phyloP scores from a whole-genome alignment of 2,888 invertebrate genomes.

The Hylaea fasciaria region DNA sequence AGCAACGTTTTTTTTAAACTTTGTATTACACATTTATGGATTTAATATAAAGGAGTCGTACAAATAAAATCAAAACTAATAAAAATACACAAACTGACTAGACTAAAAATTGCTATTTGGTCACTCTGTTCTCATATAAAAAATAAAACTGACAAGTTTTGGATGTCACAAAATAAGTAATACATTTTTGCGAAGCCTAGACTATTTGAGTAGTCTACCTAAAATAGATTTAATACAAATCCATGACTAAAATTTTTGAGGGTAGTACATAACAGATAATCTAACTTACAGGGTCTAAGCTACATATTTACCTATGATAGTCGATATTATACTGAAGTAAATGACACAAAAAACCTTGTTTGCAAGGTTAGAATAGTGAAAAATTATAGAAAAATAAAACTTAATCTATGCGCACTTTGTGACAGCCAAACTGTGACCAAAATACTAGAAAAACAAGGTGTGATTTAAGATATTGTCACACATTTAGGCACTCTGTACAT shows the following conservation, averaged over 20 bases:
- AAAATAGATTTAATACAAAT: slow-evolving; percentile 1
- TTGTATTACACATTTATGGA: background rate
- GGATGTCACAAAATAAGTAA: slow-evolving; percentile 12
- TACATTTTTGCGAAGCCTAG: background rate
- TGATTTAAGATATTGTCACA: slow-evolving; percentile 76
- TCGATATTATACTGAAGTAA: background rate
- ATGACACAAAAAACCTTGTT: background rate
- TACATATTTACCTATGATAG: background rate
- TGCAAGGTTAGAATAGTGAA: background rate
- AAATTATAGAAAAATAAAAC: background rate
- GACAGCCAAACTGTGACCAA: slow-evolving; percentile 37
- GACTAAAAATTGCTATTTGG: slow-evolving; percentile 29
- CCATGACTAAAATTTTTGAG: background rate
- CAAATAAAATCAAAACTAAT: slow-evolving; percentile 12
- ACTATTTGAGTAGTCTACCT: background rate
- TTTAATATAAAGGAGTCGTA: slow-evolving; percentile 17
- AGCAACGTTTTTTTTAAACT: too few species aligned
- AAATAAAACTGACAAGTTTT: slow-evolving; percentile 18
- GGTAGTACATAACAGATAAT: too few species aligned
- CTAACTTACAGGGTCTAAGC: slow-evolving; percentile 1
- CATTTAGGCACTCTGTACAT: slow-evolving; percentile 75
- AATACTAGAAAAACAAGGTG: slow-evolving; percentile 51
- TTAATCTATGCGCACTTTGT: slow-evolving; percentile 33
- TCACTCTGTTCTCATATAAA: slow-evolving; percentile 13
- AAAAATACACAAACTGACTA: slow-evolving; percentile 34